Conservation (phyloP, 2,888 invertebrate genomes). For the Andrena trimmerana region DNA sequence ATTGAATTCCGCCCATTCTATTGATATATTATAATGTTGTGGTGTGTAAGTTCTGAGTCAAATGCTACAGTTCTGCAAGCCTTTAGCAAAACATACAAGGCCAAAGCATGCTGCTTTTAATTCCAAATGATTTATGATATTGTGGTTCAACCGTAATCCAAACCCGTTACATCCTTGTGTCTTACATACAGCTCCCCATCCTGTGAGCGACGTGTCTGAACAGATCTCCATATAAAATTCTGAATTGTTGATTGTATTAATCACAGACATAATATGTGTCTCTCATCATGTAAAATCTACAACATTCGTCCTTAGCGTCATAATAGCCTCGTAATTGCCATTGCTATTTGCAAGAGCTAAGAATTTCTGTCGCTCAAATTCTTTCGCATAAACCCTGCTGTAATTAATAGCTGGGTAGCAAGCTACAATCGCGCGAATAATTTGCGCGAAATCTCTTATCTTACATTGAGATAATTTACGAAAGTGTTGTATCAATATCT, state of each 20-base stretch:
- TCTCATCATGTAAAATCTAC: background rate
- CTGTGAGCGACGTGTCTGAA: slow-evolving; percentile 22
- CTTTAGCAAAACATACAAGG: slow-evolving; percentile 12
- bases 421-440: too few relatives aligned
- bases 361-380: too few relatives aligned
- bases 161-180: background rate
- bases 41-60: slow-evolving; percentile 17
- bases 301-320: too few relatives aligned
- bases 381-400: too few relatives aligned
- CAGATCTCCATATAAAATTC: slow-evolving; percentile 13
- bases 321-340: too few relatives aligned
- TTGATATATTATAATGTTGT: slow-evolving; percentile 1
- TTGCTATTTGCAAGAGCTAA: too few relatives aligned
- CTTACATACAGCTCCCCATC: slow-evolving; percentile 21
- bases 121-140: slow-evolving; percentile 18
- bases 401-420: too few relatives aligned
- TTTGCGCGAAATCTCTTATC: too few relatives aligned
- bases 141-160: background rate
- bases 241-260: background rate
- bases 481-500: too few relatives aligned
- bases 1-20: background rate
- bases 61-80: background rate
- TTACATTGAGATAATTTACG: too few relatives aligned
- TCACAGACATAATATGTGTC: background rate
- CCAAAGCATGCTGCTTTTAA: slow-evolving; percentile 13